Evolutionary conservation across 2,797 vertebrate genomes (phyloP), one percentile per base, ranked within the genome.

Genomic region (Acrossocheilus fasciatus): DNA sequence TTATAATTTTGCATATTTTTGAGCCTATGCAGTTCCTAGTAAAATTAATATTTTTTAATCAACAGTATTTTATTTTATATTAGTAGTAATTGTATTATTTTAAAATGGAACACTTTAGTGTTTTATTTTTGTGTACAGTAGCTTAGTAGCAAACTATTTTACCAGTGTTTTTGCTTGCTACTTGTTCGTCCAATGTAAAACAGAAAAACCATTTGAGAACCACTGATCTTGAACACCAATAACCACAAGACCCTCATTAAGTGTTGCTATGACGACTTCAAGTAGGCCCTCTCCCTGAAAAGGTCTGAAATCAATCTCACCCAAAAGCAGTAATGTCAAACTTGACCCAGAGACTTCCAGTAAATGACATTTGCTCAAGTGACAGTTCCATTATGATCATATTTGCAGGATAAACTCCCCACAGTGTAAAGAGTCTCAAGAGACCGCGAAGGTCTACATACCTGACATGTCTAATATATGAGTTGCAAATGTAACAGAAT

Each of bases 331-430:
- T n/a, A 62, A 62, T 62, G 76, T 73, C 68, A 81, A 81, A 73
- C 69, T 57, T 86, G 68, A 86, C 68, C 68, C 68, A 36, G 14
- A 47, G 50, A 81, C 41, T 50, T 85, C 41, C 36, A 72, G 50
- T 36, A 64, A 64, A 81, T 81, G 77, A 73, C 77, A 86, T 86
- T 86, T 73, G 52, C 68, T 73, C 54, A 62, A 34, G 52, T 86
- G 68, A 73, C 77, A 86, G 77, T 43, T 86, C 52, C 77, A 86
- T 80, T 86, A 73, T 81, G 77, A 80, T 86, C 66, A 80, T 81
- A 80, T 73, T 81, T 86, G 84, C 77, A 73, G 76, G 84, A 86
- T 80, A 86, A 81, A 86, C 52, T 86, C 59, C 85, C 66, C 47
- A 62, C 47, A 70, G 69, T 80, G 41, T 34, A 74, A 43, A 39